Percentiles rank a stretch among this genome's conserved stretches.
phyloP scores from a whole-genome alignment of 2,888 invertebrate genomes.

The Apotomis capreana region DNA sequence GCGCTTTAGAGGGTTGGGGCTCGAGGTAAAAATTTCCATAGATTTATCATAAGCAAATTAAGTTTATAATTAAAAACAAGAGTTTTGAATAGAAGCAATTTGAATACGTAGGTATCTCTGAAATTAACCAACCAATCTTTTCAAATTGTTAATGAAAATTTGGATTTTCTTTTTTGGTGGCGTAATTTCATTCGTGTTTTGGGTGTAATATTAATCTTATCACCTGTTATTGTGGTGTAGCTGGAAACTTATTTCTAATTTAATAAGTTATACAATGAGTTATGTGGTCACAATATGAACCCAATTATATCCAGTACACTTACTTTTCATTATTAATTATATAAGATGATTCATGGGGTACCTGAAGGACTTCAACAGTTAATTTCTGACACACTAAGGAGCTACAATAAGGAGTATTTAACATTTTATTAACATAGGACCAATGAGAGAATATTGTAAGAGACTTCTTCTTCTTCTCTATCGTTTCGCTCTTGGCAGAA shows the following conservation, averaged over 20 bases:
- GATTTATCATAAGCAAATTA: constrained; percentile 84
- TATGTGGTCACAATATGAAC: too few species aligned
- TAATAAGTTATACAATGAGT: background rate
- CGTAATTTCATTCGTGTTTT: background rate
- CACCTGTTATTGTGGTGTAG: background rate
- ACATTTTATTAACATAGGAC: too few species aligned
- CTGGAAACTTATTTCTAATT: constrained; percentile 5
- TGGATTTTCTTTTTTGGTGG: background rate
- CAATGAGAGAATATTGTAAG: too few species aligned
- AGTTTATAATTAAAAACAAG: constrained; percentile 84
- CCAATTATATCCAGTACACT: too few species aligned
- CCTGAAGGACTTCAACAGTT: too few species aligned
- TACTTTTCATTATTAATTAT: too few species aligned
- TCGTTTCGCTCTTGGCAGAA: too few species aligned
- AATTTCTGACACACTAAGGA: too few species aligned
- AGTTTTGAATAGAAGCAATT: constrained; percentile 82
- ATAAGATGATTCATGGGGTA: too few species aligned
- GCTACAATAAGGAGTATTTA: too few species aligned
- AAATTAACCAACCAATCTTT: constrained; percentile 36
- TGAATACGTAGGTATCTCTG: constrained; percentile 76
- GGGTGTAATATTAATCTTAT: background rate
- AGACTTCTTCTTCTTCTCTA: too few species aligned
- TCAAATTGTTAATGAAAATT: constrained; percentile 22
- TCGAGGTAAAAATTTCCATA: constrained; percentile 83
- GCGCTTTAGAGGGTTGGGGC: constrained; percentile 78